Evolutionary conservation across 2,797 vertebrate species (phyloP).

Genomic region (Coilia nasus): DNA sequence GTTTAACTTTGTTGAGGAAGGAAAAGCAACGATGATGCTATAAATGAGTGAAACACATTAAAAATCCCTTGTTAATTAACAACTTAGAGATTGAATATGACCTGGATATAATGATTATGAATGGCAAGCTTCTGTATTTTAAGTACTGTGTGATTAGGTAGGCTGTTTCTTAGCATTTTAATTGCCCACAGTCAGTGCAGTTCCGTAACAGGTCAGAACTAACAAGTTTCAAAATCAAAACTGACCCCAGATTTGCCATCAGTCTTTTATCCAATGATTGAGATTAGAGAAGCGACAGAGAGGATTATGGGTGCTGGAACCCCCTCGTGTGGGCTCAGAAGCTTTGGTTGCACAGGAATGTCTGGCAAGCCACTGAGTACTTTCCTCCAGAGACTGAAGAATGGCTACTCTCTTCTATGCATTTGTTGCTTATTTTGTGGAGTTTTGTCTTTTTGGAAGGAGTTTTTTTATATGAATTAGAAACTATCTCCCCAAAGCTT

Average conservation of each 20-base stretch:
- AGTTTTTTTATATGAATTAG: not conserved
- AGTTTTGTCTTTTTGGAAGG: not conserved
- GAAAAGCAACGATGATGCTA: not conserved
- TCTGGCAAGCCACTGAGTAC: slow-evolving; percentile 13
- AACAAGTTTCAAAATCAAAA: not conserved
- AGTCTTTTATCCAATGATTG: not conserved
- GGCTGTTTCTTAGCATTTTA: not conserved
- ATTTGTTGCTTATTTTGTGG: not conserved
- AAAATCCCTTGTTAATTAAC: not conserved
- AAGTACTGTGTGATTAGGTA: no score
- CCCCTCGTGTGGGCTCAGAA: not conserved
- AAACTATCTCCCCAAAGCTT: not conserved
- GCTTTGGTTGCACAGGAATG: not conserved
- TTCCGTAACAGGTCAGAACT: not conserved
- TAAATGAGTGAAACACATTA: not conserved
- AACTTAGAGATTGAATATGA: not conserved
- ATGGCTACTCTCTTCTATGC: not conserved
- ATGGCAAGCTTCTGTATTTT: not conserved
- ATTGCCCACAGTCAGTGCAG: not conserved
- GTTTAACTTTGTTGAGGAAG: not conserved
- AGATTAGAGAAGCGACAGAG: slow-evolving; percentile 2
- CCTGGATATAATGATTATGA: not conserved
- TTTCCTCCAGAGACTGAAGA: not conserved
- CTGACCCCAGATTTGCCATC: not conserved
- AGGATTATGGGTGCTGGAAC: not conserved